Percentiles rank a stretch among this genome's conserved stretches.
phyloP scores from a whole-genome alignment of 2,113 vertebrate species.

The Cathartes aura region DNA sequence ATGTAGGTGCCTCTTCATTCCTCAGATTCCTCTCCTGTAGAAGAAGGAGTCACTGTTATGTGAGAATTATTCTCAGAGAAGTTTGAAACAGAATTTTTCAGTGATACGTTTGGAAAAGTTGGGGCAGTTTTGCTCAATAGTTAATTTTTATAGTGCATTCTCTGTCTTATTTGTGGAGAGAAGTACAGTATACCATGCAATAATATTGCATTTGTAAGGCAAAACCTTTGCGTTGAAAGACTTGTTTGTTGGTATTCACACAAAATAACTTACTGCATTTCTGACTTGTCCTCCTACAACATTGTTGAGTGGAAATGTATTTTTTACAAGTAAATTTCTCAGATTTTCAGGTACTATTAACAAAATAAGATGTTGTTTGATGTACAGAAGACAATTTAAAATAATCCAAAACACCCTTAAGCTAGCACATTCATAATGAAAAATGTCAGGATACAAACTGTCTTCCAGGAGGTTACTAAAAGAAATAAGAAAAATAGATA shows the following conservation, averaged over 20 bases:
- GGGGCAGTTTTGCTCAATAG: not conserved
- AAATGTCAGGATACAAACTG: not conserved
- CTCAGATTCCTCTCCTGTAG: not conserved
- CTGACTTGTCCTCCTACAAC: not conserved
- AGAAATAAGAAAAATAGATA: not conserved
- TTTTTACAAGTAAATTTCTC: not conserved
- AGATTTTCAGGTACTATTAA: not conserved
- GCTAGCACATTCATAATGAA: not conserved
- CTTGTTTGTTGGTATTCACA: not conserved
- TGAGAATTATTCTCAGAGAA: not conserved
- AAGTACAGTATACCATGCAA: not conserved
- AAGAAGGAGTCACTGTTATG: not conserved
- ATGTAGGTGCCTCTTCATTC: not conserved
- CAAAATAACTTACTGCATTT: not conserved
- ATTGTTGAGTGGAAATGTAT: not conserved
- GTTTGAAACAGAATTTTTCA: not conserved
- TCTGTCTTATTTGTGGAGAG: not conserved
- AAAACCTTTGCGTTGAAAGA: not conserved
- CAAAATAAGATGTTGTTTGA: not conserved
- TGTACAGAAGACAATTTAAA: not conserved
- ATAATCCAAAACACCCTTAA: not conserved
- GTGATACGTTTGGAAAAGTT: not conserved
- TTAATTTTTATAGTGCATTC: not conserved
- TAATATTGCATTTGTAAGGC: not conserved
- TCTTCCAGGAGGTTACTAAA: not conserved